Conservation (phyloP, 2,888 invertebrate genomes). For the Gortyna flavago region DNA sequence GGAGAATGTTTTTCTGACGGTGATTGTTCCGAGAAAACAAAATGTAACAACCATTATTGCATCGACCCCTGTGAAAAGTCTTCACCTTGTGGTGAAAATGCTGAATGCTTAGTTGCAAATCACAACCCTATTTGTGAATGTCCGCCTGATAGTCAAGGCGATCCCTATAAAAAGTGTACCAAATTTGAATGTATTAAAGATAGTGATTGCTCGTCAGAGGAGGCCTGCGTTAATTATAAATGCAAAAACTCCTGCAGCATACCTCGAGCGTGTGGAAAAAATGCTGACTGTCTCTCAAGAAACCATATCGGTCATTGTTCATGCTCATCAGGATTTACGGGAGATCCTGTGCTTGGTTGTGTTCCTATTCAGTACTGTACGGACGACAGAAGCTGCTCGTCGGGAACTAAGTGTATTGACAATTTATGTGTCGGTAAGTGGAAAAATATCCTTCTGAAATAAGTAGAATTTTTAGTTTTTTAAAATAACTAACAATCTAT, state of each 20-base stretch:
- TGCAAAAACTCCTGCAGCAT: conserved; percentile 95
- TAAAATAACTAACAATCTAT: conserved; percentile 1
- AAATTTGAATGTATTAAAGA: conserved; percentile 94
- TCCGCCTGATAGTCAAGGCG: conserved; percentile 93
- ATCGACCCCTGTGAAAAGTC: conserved; percentile 93
- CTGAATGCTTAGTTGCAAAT: conserved; percentile 92
- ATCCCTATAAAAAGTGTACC: conserved; percentile 93
- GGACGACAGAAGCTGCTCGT: conserved; percentile 94
- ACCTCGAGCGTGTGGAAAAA: conserved; percentile 95
- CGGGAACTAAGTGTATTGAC: conserved; percentile 95
- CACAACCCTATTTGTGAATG: conserved; percentile 94
- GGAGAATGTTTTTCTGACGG: conserved; percentile 95
- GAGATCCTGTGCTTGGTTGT: conserved; percentile 96
- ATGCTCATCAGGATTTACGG: conserved; percentile 96
- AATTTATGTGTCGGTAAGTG: conserved; percentile 94
- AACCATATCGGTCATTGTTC: conserved; percentile 95
- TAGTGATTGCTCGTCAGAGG: conserved; percentile 92
- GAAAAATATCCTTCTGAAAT: not conserved
- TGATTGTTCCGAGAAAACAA: conserved; percentile 94
- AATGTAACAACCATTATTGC: conserved; percentile 94
- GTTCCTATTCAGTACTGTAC: conserved; percentile 95
- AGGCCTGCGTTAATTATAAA: conserved; percentile 94
- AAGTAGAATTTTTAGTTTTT: not conserved
- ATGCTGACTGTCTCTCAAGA: conserved; percentile 93
- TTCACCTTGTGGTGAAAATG: conserved; percentile 93